phyloP scores from a whole-genome alignment of 2,113 vertebrate species.

The Bettongia penicillata region DNA sequence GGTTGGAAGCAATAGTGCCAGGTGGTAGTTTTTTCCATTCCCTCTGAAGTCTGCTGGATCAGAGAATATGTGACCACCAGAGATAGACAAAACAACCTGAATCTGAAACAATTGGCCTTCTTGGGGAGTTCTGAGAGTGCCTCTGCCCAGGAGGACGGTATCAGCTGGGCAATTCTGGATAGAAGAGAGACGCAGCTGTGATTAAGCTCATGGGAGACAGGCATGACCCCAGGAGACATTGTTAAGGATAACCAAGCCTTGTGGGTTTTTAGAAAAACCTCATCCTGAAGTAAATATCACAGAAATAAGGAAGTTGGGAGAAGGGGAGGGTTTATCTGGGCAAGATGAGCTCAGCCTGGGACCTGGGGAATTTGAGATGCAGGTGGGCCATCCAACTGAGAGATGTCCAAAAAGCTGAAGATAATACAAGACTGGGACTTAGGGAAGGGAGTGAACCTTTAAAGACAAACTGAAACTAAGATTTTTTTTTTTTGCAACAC shows the following conservation, averaged over 20 bases:
- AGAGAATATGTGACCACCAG: slow-evolving; percentile 65
- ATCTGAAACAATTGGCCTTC: not conserved
- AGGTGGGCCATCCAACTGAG: not conserved
- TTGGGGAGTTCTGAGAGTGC: not conserved
- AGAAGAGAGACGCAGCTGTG: not conserved
- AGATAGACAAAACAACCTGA: slow-evolving; percentile 15
- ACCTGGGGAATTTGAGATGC: not conserved
- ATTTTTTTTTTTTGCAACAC: not conserved
- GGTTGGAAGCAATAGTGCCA: slow-evolving; percentile 64
- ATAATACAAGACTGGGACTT: not conserved
- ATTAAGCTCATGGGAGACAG: not conserved
- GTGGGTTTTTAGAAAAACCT: not conserved
- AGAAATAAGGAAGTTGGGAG: not conserved
- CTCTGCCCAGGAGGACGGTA: not conserved
- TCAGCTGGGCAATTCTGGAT: not conserved
- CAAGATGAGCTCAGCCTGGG: not conserved
- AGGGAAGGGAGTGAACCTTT: not conserved
- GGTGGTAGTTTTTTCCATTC: slow-evolving; percentile 52
- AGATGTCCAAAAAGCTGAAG: not conserved
- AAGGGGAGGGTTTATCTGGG: not conserved
- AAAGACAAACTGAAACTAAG: not conserved
- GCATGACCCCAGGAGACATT: not conserved
- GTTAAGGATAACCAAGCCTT: not conserved
- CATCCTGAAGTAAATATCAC: not conserved
- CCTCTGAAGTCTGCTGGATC: slow-evolving; percentile 31